phyloP scores from a whole-genome alignment of 2,888 invertebrate genomes.

The Lydus trimaculatus region DNA sequence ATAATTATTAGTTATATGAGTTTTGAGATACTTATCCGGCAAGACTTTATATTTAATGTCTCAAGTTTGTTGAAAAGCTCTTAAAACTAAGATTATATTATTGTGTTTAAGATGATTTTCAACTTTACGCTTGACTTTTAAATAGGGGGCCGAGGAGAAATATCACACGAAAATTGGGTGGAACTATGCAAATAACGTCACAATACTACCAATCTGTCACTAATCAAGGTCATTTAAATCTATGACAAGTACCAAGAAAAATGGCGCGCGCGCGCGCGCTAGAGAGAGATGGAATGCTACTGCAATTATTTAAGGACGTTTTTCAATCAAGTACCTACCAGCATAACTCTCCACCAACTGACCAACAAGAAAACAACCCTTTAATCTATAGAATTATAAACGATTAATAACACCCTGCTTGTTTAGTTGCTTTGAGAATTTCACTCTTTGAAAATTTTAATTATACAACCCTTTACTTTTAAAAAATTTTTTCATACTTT shows the following conservation, averaged over 20 bases:
- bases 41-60: conserved; percentile 46
- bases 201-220: not conserved
- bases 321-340: not conserved
- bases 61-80: conserved; percentile 38
- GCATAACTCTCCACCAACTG: not conserved
- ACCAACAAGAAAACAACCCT: not conserved
- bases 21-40: conserved; percentile 45
- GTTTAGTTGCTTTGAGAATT: not conserved
- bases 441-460: not conserved
- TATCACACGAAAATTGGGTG: not conserved
- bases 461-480: conserved; percentile 3
- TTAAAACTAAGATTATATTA: conserved; percentile 40
- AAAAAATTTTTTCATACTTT: conserved; percentile 4
- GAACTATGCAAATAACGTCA: too few species aligned
- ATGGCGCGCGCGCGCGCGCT: too few species aligned
- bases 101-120: conserved; percentile 38
- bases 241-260: too few species aligned
- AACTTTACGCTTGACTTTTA: conserved; percentile 5
- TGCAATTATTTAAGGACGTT: not conserved
- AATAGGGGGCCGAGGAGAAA: too few species aligned
- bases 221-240: too few species aligned
- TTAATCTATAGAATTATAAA: not conserved
- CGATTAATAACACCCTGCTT: not conserved
- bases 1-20: conserved; percentile 48
- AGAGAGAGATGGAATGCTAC: too few species aligned